Evolutionary conservation across 30 jellyfish, hydroid and myxozoan genomes (phyloP), one percentile per base, ranked within the genome.

Genomic region (Phacellophora camtschatica): DNA sequence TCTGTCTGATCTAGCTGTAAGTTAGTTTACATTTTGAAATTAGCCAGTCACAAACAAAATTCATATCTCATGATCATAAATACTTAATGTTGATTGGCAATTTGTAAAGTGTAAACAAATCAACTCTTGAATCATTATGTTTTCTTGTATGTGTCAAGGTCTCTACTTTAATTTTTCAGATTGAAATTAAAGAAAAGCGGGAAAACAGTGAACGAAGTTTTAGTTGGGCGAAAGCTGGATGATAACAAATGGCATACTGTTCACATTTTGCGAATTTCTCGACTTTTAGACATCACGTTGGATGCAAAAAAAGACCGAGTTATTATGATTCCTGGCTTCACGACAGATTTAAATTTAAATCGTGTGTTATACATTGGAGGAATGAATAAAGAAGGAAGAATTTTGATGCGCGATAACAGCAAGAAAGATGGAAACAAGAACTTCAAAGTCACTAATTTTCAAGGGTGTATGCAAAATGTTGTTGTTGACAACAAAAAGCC

Each of bases 401-500:
- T 24, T 22, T 28, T 34, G 18, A 42, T 45, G 4, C 50, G 45
- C 9, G 28, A 34, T 11, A 13, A 6, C 3, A 29, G 33, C 77
- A 46, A 0, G 5, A 48, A 24, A 4, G 53, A 0, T 19, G 41
- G 7, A 15, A 7, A 28, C 25, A 66, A 66, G 18, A 16, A 34
- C 9, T 12, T 32, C n/a, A 28, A 16, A 36, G 34, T 32, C 23
- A 5, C 49, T 19, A 19, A 81, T 16, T 86, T 74, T 73, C 41
- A 25, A 11, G 96, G 96, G 22, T 86, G 96, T 67, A 27, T 86
- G 74, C 50, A 42, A 37, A 54, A 65, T 24, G 74, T 76, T 3
- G 29, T 58, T 19, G 41, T 86, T 31, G 96, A 86, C 61, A 74
- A 76, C 76, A 74, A 66, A 61, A 68, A 58, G 66, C 96, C 96